Base-by-base conservation (phyloP, 1,140 invertebrate species). In the Bactericera cockerelli region DNA sequence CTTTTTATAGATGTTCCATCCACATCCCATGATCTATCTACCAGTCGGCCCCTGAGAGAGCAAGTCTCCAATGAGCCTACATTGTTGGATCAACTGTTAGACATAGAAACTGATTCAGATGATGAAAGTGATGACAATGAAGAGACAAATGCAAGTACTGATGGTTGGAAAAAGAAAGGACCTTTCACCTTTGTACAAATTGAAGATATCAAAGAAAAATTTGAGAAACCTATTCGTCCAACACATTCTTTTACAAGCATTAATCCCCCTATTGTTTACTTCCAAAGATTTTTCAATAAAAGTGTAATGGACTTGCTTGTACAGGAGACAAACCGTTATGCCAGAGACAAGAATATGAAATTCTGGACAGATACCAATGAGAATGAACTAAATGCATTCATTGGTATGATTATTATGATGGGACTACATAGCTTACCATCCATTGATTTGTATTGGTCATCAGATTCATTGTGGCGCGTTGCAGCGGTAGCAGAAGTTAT, bases 401-500 rank as follows among this genome's bases (percentile, higher is more conserved):
- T 67, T 14, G 66, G 63, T n/a, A 57, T 67, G 22, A 63, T 66
- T 31, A 57, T 67, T 26, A 13, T 67, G 16, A 67, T 69, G 66
- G 67, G 63, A n/a, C 61, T 68, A 22, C 64, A 67, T 55, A 61
- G 61, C 56, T 54, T 62, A 39, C 63, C 62, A 2, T 65, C 55
- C 56, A 62, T 65, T 33, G 55, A 61, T 24, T 61, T 65, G 61
- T 71, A 71, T 59, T 72, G 70, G 69, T 67, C 65, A 49, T 60
- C 58, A 39, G 67, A 71, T 65, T 36, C 62, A 56, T 65, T 68
- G 61, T 66, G 72, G 55, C 36, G 64, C 57, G 68, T 70, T 60
- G 38, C 65, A 57, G 67, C 68, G 59, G 67, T 74, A 54, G 63
- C 64, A 59, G 63, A 61, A 59, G 38, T 69, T 26, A 73, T 74